These are phyloP conservation scores for Cavia aperea DNA, from an alignment of 2,113 vertebrate genomes.

Conservation along the genomic window DNA sequence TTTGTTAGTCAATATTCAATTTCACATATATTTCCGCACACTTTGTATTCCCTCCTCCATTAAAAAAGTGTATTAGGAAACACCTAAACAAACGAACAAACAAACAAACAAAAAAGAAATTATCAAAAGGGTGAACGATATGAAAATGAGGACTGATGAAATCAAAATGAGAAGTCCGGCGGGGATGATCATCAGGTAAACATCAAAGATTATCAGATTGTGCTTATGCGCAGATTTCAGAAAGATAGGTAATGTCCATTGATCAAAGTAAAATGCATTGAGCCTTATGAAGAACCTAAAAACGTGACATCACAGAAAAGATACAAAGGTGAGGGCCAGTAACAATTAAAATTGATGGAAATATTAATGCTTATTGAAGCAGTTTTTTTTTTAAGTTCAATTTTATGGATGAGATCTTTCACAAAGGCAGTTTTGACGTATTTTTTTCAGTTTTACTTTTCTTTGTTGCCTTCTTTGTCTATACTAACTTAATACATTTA, in stretches of 20 bases:
- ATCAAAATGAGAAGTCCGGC: background rate
- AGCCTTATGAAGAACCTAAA: background rate
- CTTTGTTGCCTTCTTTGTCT: background rate
- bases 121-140: background rate
- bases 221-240: background rate
- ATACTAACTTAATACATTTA: background rate
- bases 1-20: background rate
- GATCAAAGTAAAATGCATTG: background rate
- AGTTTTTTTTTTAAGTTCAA: background rate
- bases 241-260: background rate
- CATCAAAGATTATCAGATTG: background rate
- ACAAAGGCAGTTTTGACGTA: background rate
- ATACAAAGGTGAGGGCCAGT: background rate
- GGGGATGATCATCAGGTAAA: background rate
- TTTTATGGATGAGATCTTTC: background rate
- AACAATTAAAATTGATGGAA: background rate
- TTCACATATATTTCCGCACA: background rate
- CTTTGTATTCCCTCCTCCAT: fast-evolving
- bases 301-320: background rate
- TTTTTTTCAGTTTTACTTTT: slow-evolving; percentile 13
- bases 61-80: background rate
- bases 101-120: background rate
- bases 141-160: background rate
- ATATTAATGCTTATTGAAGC: background rate
- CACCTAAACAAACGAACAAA: background rate